A percentile compares a stretch with the other conserved stretches of the same genome.
phyloP scores from a whole-genome alignment of 2,797 vertebrate genomes.

The Crenichthys baileyi region DNA sequence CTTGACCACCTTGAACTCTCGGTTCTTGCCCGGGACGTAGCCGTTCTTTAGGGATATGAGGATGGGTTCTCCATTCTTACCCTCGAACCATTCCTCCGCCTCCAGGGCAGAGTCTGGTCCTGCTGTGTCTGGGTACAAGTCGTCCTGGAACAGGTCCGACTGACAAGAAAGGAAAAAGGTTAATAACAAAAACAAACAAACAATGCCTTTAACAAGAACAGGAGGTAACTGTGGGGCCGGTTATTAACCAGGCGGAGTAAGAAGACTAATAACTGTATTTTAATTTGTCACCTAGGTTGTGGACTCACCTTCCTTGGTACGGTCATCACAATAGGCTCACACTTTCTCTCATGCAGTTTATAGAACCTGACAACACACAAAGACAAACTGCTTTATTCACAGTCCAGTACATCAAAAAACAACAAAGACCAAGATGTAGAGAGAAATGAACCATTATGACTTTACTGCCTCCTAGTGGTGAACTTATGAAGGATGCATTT shows the following conservation, averaged over 20 bases:
- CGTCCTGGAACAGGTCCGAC: constrained; percentile 98
- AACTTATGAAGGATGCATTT: not conserved
- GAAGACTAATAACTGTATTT: not conserved
- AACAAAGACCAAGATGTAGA: constrained; percentile 3
- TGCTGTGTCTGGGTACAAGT: constrained; percentile 94
- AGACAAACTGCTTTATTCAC: constrained; percentile 26
- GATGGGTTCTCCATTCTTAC: constrained; percentile 91
- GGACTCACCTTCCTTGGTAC: constrained; percentile 95
- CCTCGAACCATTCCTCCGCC: constrained; percentile 96
- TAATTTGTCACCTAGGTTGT: not conserved
- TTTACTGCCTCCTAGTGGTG: constrained; percentile 67
- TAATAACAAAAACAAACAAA: no score
- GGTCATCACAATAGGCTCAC: constrained; percentile 98
- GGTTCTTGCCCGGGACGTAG: constrained; percentile 91
- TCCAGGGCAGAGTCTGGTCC: constrained; percentile 92
- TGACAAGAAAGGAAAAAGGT: constrained; percentile 55
- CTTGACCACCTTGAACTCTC: constrained; percentile 95
- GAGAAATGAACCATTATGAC: not conserved
- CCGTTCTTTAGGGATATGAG: constrained; percentile 95
- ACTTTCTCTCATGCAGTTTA: constrained; percentile 97
- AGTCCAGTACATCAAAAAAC: not conserved
- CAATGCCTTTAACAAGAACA: not conserved
- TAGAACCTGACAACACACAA: constrained; percentile 86
- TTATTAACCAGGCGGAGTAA: constrained; percentile 6
- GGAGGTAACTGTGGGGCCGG: not conserved